Base-by-base conservation (phyloP, 35 echinoderm and acorn worm species). In the Apostichopus japonicus region DNA sequence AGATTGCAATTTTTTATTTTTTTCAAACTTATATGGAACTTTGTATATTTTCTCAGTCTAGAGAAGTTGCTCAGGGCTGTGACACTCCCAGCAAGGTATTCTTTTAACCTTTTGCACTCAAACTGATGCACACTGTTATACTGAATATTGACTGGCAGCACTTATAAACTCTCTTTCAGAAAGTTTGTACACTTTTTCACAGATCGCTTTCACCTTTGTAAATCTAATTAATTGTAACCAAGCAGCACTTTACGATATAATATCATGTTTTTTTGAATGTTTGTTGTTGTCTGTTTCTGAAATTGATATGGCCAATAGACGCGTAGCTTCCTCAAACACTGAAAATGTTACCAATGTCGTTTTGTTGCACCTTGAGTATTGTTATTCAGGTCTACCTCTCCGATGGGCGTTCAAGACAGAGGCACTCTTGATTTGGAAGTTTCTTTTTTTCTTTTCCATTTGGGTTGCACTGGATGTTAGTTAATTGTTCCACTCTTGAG, bases 11-110 rank as follows among this genome's bases (percentile, higher is more conserved):
- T 19, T 75, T 75, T 75, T n/a, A 24, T 23, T 75, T 21, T 23
- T 75, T 19, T 75, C 17, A 19, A 21, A 75, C 16, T 23, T 75
- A 23, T 75, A 23, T 75, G n/a, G 33, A 44, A 44, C 33, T 44
- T 44, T 44, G 33, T 44, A 44, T 44, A 44, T 44, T 75, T 75
- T 75, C 71, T 24, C 71, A 75, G 71, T 75, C 71, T 75, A 75
- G 17, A 75, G 71, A 23, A 75, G 71, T n/a, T 19, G 21, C 15
- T 23, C 71, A 75, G 71, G 71, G 71, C 17, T 14, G 16, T n/a
- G 71, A 75, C 16, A 75, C 71, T 75, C 71, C 71, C 71, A 23
- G 16, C 71, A 75, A 75, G 71, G 71, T 75, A 75, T 75, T 75
- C 71, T 5, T 4, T 75, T 23, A 21, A 75, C 16, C n/a, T n/a